Conservation (phyloP, 2,888 invertebrate genomes). For the Plebejus anna region DNA sequence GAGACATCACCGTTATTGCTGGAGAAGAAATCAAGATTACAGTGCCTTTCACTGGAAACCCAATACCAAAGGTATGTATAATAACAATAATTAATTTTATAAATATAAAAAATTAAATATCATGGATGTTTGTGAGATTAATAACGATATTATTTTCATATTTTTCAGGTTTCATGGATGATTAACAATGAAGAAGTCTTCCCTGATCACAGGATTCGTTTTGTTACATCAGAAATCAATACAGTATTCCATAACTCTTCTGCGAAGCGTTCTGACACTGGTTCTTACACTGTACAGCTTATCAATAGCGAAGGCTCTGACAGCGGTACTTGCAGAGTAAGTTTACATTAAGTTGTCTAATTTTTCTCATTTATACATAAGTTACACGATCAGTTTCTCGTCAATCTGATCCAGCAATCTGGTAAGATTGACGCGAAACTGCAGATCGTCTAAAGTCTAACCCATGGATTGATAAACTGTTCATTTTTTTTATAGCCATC, state of each 20-base stretch:
- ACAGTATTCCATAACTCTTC: slow-evolving; percentile 92
- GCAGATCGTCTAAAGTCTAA: too few species aligned
- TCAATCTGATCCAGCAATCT: too few species aligned
- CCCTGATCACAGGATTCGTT: slow-evolving; percentile 90
- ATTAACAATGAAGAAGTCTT: slow-evolving; percentile 92
- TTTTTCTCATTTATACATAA: background rate
- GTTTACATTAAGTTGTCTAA: slow-evolving; percentile 34
- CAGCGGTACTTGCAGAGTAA: slow-evolving; percentile 92
- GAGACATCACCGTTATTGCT: slow-evolving; percentile 96
- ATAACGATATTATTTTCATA: slow-evolving; percentile 4
- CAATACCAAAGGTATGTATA: slow-evolving; percentile 91
- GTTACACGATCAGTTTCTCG: too few species aligned
- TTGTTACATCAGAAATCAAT: slow-evolving; percentile 89
- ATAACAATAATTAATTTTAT: background rate
- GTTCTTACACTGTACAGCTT: slow-evolving; percentile 94
- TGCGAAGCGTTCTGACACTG: slow-evolving; percentile 95
- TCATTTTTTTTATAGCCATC: too few species aligned
- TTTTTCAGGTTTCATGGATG: slow-evolving; percentile 84
- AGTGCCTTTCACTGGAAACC: slow-evolving; percentile 96
- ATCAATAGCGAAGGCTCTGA: slow-evolving; percentile 95
- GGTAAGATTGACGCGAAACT: too few species aligned
- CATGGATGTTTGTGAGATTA: background rate
- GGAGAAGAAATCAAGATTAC: slow-evolving; percentile 97
- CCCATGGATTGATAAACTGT: too few species aligned
- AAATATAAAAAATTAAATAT: background rate